Evolutionary conservation across 2,888 invertebrate genomes (phyloP), one percentile per base, ranked within the genome.

Genomic region (Synanthedon formicaeformis): DNA sequence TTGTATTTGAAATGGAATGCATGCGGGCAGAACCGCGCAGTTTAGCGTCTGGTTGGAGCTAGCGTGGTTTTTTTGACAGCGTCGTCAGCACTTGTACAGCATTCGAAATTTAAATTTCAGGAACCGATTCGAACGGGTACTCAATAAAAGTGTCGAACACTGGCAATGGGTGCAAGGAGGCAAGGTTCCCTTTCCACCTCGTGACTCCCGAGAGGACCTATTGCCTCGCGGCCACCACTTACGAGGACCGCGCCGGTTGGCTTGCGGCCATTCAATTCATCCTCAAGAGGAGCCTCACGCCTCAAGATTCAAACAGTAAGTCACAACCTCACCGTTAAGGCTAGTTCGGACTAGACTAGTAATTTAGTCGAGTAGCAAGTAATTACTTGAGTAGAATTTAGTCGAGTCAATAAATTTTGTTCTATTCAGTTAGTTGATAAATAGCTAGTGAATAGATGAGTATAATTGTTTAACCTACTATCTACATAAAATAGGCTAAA

Each of bases 241-340:
- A 93, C 63, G 91, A 92, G 50, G 96, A 96, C 60, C 85, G 95
- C 59, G 92, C 92, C 56, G 90, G 92, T 54, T 96, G 96, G 96
- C 93, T 96, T 54, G 89, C 90, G 45, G 92, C 91, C 34, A 89
- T 96, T 58, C 92, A 93, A 66, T 89, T 89, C 65, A 92, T 95
- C 12, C 87, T 96, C 50, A 92, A 93, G 53, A 89, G 91, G 62
- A 93, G 92, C 0, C 88, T 95, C 49, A 92, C 94, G 11, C 93
- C 94, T 5, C 95, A 95, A 75, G 95, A 96, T 70, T 91, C 90
- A 57, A 89, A 90, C 61, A 90, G 94, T 93, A 71, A 88, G 89
- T 83, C 34, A 34, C 34, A 8, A 34, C 34, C 34, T 34, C 34
- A 34, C 34, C 34, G 2, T 34, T 10, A 54, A 27, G n/a, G 34